phyloP scores from a whole-genome alignment of 2,888 invertebrate species.

The Brenthis hecate region DNA sequence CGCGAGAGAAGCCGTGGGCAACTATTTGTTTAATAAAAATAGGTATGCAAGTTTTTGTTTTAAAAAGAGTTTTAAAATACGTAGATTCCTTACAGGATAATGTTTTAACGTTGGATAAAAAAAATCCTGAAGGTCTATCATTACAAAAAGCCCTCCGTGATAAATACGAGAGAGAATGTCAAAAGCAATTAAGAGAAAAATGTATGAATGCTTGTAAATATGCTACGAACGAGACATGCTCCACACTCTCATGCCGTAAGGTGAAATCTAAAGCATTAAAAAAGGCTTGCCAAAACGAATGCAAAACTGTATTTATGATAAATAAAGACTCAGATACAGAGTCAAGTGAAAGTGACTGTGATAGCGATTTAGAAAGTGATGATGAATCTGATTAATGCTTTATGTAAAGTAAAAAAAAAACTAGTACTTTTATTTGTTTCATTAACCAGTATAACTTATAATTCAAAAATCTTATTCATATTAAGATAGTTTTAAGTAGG shows the following conservation, averaged over 20 bases:
- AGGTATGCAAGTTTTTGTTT: too few relatives aligned
- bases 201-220: conserved; percentile 50
- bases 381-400: neutral
- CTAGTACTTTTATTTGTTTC: too few relatives aligned
- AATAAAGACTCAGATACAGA: conserved; percentile 14
- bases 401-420: too few relatives aligned
- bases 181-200: conserved; percentile 47
- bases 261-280: conserved; percentile 43
- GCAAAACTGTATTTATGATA: conserved; percentile 44
- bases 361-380: conserved; percentile 29
- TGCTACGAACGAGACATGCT: conserved; percentile 45
- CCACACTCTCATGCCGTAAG: conserved; percentile 41
- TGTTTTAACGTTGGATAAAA: neutral
- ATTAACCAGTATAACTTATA: too few relatives aligned
- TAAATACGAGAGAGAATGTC: conserved; percentile 55
- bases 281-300: conserved; percentile 49
- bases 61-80: too few relatives aligned
- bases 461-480: too few relatives aligned
- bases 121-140: conserved; percentile 9
- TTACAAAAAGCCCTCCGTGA: conserved; percentile 49
- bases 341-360: conserved; percentile 26
- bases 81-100: conserved; percentile 5
- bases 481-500: too few relatives aligned
- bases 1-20: too few relatives aligned
- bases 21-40: too few relatives aligned